A percentile compares a stretch with the other conserved stretches of the same genome.
phyloP scores from a whole-genome alignment of 2,113 vertebrate genomes.

The Carassius carassius region DNA sequence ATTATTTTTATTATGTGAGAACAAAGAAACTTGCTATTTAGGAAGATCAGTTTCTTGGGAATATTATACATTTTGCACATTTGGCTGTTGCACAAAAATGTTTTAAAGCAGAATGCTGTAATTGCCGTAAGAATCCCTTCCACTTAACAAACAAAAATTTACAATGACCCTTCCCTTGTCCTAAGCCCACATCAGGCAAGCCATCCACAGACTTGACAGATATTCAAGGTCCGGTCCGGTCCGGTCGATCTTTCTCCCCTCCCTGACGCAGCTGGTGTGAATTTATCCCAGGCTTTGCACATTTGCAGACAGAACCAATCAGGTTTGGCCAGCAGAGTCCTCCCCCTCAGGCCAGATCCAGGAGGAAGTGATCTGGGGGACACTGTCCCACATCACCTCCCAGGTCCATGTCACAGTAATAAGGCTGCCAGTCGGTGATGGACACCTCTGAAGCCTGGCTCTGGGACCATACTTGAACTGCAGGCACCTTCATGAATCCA shows the following conservation, averaged over 20 bases:
- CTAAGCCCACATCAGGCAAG: neutral
- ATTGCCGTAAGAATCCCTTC: too few species aligned
- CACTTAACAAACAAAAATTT: neutral
- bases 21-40: neutral
- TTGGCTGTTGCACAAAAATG: neutral
- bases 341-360: constrained; percentile 52
- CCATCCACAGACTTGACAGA: constrained; percentile 33
- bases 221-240: too few species aligned
- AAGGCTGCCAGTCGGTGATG: constrained; percentile 56
- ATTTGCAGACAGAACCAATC: constrained; percentile 48
- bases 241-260: constrained; percentile 7
- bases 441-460: constrained; percentile 56
- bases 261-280: constrained; percentile 50
- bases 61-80: neutral
- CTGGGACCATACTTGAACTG: constrained; percentile 52
- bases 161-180: neutral
- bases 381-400: constrained; percentile 49
- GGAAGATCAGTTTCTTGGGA: neutral
- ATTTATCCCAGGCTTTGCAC: constrained; percentile 52
- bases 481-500: constrained; percentile 57
- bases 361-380: constrained; percentile 38
- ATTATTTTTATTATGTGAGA: neutral
- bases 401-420: constrained; percentile 57
- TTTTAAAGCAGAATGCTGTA: neutral
- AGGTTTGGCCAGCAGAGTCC: constrained; percentile 48